phyloP scores from a whole-genome alignment of 2,888 invertebrate species.

The Portevinia maculata region DNA sequence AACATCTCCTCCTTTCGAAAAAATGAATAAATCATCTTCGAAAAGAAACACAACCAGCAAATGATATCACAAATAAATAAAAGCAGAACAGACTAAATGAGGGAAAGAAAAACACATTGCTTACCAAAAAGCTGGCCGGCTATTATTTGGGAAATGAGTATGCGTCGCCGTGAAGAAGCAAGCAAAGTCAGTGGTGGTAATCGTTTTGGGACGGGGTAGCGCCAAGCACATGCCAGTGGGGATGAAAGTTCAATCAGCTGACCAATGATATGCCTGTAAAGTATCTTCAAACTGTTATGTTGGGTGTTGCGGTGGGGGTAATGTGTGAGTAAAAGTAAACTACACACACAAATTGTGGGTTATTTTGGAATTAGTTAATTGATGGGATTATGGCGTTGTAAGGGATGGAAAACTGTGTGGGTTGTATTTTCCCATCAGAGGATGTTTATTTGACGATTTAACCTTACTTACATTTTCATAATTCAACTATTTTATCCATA shows the following conservation, averaged over 20 bases:
- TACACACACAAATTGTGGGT: constrained; percentile 43
- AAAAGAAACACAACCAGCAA: constrained; percentile 42
- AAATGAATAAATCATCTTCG: constrained; percentile 52
- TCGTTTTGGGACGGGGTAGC: constrained; percentile 46
- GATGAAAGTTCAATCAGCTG: constrained; percentile 71
- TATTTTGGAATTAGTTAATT: constrained; percentile 62
- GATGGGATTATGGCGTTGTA: constrained; percentile 28
- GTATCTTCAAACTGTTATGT: constrained; percentile 38
- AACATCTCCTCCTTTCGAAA: too few species aligned
- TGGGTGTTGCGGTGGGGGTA: constrained; percentile 17
- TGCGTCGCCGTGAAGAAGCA: constrained; percentile 56
- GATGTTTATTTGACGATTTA: constrained; percentile 16
- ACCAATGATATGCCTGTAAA: constrained; percentile 65
- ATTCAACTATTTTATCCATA: too few species aligned
- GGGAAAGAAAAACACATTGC: constrained; percentile 28
- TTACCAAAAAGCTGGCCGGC: constrained; percentile 47
- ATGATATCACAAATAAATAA: constrained; percentile 49
- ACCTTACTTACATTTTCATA: constrained; percentile 8
- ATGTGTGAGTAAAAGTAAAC: constrained; percentile 29
- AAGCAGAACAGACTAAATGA: constrained; percentile 17
- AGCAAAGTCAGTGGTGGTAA: constrained; percentile 40
- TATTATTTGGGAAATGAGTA: constrained; percentile 58
- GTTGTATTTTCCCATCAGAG: constrained; percentile 21
- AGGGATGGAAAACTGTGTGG: constrained; percentile 8
- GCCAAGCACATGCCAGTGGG: constrained; percentile 55